Evolutionary conservation across 1,140 invertebrate genomes (phyloP).

Genomic region (Caerostris darwini): DNA sequence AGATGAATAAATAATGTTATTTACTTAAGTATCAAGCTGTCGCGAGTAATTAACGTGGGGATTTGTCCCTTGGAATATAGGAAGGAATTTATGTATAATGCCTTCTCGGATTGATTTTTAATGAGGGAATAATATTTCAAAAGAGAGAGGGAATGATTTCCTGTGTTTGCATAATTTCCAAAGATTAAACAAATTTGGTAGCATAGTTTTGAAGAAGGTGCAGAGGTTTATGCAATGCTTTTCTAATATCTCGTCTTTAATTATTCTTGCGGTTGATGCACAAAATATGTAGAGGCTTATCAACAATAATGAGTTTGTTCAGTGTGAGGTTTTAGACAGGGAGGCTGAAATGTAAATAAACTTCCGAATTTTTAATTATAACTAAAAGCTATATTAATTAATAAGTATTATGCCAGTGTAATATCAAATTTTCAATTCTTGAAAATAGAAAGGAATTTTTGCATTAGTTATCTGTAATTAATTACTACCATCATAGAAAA

Average conservation of each 20-base stretch:
- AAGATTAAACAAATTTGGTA: neutral
- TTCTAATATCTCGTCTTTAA: neutral
- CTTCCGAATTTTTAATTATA: no score
- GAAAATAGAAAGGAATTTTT: no score
- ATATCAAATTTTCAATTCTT: no score
- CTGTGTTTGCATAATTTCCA: neutral
- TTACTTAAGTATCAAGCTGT: slow-evolving; percentile 30
- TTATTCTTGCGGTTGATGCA: no score
- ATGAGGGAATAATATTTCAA: neutral
- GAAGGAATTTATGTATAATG: neutral
- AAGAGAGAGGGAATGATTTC: neutral
- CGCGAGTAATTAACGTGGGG: neutral
- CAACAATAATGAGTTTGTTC: no score
- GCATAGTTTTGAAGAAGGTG: neutral
- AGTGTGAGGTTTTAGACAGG: no score
- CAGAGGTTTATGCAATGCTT: neutral
- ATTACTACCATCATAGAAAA: no score
- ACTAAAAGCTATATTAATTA: no score
- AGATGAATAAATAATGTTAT: slow-evolving; percentile 37
- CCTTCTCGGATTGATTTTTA: slow-evolving; percentile 15
- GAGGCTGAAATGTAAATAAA: no score
- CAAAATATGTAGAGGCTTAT: no score
- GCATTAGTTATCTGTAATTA: no score
- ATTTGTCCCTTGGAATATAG: neutral
- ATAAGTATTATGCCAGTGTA: no score